These are phyloP conservation scores for Pterobdella sp. DNA, from an alignment of 2,888 invertebrate genomes.

Conservation along the genomic window DNA sequence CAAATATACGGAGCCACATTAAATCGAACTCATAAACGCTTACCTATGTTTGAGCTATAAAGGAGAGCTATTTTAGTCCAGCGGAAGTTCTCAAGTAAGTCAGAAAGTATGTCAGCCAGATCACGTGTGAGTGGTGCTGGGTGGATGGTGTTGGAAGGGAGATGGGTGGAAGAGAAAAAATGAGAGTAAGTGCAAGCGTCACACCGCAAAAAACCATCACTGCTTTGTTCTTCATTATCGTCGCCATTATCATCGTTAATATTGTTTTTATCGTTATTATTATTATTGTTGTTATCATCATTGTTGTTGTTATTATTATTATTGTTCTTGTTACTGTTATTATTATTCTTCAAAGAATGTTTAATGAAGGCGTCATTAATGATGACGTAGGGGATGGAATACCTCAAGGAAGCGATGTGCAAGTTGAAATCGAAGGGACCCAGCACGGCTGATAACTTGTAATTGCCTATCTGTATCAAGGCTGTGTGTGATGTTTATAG, in stretches of 20 bases:
- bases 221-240: neutral
- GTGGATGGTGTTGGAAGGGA: neutral
- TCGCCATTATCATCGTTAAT: neutral
- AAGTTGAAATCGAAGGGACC: neutral
- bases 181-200: neutral
- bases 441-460: neutral
- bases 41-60: neutral
- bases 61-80: neutral
- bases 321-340: neutral
- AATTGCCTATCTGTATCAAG: slow-evolving; percentile 4
- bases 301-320: neutral
- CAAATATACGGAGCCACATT: too few species aligned
- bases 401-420: slow-evolving; percentile 4
- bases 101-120: slow-evolving; percentile 3
- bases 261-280: neutral
- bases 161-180: neutral
- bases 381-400: neutral
- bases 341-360: neutral
- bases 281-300: neutral
- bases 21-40: too few species aligned
- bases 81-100: neutral
- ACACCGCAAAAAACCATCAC: neutral
- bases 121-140: neutral
- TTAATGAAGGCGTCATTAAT: neutral
- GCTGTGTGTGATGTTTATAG: neutral